Base-by-base conservation (phyloP, 1,140 invertebrate species). In the Philaenus spumarius region DNA sequence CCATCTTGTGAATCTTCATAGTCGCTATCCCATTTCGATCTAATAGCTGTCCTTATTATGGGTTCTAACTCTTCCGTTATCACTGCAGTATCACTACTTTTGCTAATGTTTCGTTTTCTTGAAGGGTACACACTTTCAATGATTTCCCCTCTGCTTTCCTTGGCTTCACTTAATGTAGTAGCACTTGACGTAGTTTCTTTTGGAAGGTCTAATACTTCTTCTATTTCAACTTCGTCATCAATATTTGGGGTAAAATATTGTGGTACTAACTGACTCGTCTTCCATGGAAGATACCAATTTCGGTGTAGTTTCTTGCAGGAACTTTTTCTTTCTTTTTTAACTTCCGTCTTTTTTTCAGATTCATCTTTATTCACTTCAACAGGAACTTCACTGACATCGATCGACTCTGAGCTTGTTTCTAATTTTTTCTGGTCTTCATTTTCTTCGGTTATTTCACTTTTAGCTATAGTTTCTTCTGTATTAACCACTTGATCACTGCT, bases 21-120 rank as follows among this genome's bases (percentile, higher is more conserved):
- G 53, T 64, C 62, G 46, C 62, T 64, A 55, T 64, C 62, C 62
- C 62, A 64, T 54, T 62, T 64, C 0, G 62, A 64, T n/a, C 56
- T 30, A 23, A 51, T 58, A 9, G 55, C 55, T 12, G 46, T 40
- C 17, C 35, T 47, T 7, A 55, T 55, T 11, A 55, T 55, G 15
- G 52, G 52, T 26, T 55, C 52, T 26, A 55, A 24, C 15, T 55
- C 52, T 26, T 43, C 52, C 7, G 24, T 55, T 23, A 26, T 42
- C 17, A 37, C 35, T 4, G 26, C 26, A 37, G 35, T 39, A 17
- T n/a, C 20, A 55, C 37, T 55, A 15, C 40, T 43, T 55, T 23
- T 22, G 24, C 40, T 55, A 19, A 53, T 55, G 7, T 55, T 55
- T 7, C 52, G 37, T 43, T 37, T 42, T 15, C 37, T 42, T 12